These are phyloP conservation scores for Cottoperca gobio DNA, from an alignment of 2,797 vertebrate genomes.

Conservation along the genomic window DNA sequence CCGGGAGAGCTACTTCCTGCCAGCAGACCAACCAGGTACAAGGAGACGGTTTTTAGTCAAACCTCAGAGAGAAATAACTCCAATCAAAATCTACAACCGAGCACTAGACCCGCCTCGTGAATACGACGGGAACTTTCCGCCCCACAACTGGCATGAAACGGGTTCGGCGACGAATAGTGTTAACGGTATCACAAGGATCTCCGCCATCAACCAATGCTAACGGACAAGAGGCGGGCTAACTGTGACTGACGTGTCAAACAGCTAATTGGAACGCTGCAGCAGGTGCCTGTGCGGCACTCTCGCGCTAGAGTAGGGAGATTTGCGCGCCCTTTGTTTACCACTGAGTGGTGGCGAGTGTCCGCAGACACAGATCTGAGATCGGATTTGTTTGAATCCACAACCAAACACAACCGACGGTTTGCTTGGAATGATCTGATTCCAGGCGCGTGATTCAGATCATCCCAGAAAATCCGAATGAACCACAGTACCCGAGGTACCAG, in stretches of 20 bases:
- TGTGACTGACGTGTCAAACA: slow-evolving; percentile 12
- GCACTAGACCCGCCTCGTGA: slow-evolving; percentile 73
- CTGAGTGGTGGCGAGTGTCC: slow-evolving; percentile 35
- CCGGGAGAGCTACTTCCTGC: slow-evolving; percentile 60
- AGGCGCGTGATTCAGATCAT: slow-evolving; percentile 58
- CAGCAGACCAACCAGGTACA: slow-evolving; percentile 66
- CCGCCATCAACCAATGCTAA: slow-evolving; percentile 58
- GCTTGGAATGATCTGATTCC: slow-evolving; percentile 48
- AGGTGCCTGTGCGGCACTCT: slow-evolving; percentile 80
- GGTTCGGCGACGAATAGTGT: slow-evolving; percentile 64
- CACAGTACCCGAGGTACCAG: neutral
- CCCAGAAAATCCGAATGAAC: slow-evolving; percentile 39
- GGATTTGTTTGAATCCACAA: slow-evolving; percentile 26
- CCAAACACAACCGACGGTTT: neutral
- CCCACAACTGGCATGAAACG: slow-evolving; percentile 66
- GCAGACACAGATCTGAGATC: slow-evolving; percentile 64
- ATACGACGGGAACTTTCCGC: slow-evolving; percentile 63
- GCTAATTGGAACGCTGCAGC: slow-evolving; percentile 71
- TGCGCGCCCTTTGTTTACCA: slow-evolving; percentile 85
- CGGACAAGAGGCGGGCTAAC: neutral
- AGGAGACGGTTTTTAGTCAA: slow-evolving; percentile 14
- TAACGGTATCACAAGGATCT: neutral
- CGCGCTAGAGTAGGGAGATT: slow-evolving; percentile 70
- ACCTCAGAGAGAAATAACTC: slow-evolving; percentile 37
- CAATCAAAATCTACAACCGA: slow-evolving; percentile 66